phyloP scores from a whole-genome alignment of 2,797 vertebrate species.

The Micromesistius poutassou region DNA sequence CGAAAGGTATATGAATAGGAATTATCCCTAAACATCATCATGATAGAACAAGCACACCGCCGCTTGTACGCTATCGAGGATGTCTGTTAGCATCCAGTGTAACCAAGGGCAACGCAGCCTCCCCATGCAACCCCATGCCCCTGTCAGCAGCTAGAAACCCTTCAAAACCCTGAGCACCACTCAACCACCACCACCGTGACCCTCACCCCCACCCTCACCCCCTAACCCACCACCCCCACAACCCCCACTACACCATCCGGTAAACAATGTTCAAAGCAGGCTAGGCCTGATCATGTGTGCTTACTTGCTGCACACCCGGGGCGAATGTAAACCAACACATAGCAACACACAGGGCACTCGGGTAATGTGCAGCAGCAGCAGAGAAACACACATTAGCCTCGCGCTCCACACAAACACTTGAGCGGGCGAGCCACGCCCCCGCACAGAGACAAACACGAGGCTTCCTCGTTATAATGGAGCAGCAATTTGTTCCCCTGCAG shows the following conservation, averaged over 20 bases:
- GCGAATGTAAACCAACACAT: conserved; percentile 24
- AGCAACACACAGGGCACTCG: conserved; percentile 13
- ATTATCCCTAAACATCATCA: not conserved
- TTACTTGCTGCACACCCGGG: conserved; percentile 4
- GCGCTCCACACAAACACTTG: too few relatives aligned
- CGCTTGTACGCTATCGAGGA: too few relatives aligned
- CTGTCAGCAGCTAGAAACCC: too few relatives aligned
- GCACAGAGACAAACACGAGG: conserved; percentile 3
- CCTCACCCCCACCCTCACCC: not conserved
- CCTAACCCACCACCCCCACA: not conserved
- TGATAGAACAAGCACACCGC: not conserved
- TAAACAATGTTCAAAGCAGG: not conserved
- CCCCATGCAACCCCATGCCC: too few relatives aligned
- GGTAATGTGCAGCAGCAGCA: too few relatives aligned
- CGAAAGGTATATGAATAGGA: too few relatives aligned
- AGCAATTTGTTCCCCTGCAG: conserved; percentile 58
- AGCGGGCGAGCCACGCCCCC: too few relatives aligned
- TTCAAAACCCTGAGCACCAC: too few relatives aligned
- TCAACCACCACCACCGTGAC: not conserved
- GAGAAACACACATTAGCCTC: too few relatives aligned
- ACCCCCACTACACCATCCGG: not conserved
- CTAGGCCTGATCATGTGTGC: not conserved
- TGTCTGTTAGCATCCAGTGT: too few relatives aligned
- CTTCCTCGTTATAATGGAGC: conserved; percentile 66
- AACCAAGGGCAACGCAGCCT: too few relatives aligned